Conservation (phyloP, 2,113 vertebrate genomes). For the Dicentrarchus labrax region DNA sequence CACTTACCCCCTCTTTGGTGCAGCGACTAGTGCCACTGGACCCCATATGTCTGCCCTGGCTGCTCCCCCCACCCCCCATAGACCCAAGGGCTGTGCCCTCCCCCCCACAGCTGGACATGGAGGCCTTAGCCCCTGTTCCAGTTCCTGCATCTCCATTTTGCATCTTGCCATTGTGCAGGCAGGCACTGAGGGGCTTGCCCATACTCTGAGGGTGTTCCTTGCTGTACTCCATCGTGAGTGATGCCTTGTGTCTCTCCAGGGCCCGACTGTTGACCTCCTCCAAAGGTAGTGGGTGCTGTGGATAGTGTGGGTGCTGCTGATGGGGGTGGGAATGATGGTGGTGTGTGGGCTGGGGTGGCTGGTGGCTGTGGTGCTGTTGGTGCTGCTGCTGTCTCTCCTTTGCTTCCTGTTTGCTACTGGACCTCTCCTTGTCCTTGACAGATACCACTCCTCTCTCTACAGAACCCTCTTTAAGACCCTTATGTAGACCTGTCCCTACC, state of each 20-base stretch:
- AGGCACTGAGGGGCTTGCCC: conserved; percentile 90
- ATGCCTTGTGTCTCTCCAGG: conserved; percentile 90
- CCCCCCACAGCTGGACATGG: conserved; percentile 89
- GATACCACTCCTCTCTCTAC: conserved; percentile 89
- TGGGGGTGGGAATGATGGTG: conserved; percentile 83
- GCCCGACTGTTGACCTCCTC: conserved; percentile 86
- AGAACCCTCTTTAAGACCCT: conserved; percentile 87
- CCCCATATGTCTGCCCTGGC: conserved; percentile 78
- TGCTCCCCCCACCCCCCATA: conserved; percentile 80
- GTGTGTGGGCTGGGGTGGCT: conserved; percentile 89
- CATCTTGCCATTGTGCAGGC: conserved; percentile 92
- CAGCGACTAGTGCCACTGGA: conserved; percentile 80
- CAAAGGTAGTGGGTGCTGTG: conserved; percentile 74
- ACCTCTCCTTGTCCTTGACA: conserved; percentile 90
- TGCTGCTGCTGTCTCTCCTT: conserved; percentile 86
- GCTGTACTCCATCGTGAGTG: conserved; percentile 88
- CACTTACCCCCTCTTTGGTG: conserved; percentile 85
- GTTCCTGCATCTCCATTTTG: conserved; percentile 87
- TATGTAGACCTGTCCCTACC: conserved; percentile 84
- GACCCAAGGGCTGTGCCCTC: conserved; percentile 81
- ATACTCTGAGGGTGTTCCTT: conserved; percentile 86
- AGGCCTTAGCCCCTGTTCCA: conserved; percentile 74
- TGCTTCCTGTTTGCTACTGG: conserved; percentile 85
- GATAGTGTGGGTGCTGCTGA: conserved; percentile 86
- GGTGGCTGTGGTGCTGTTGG: conserved; percentile 80